Evolutionary conservation across 2,888 invertebrate species (phyloP).

Genomic region (Hemithea aestivaria): DNA sequence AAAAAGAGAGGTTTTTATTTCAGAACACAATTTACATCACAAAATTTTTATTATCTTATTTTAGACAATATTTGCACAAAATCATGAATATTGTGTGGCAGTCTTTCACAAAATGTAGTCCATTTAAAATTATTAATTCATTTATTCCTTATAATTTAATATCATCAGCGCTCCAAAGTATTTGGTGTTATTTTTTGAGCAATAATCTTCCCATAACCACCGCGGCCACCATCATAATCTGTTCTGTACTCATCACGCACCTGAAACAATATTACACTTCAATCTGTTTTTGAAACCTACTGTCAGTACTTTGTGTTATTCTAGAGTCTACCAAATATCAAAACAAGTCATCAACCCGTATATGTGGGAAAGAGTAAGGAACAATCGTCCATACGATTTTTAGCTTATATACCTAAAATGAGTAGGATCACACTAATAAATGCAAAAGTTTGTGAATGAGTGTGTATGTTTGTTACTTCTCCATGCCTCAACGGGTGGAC

Average conservation of each 20-base stretch:
- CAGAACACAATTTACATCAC: constrained; percentile 8
- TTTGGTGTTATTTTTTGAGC: constrained; percentile 88
- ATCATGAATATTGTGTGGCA: constrained; percentile 34
- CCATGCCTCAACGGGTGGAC: too few species aligned
- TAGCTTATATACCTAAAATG: too few species aligned
- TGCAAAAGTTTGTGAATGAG: too few species aligned
- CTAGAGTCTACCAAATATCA: too few species aligned
- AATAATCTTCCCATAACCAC: constrained; percentile 97
- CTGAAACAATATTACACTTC: constrained; percentile 62
- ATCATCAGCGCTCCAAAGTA: constrained; percentile 70
- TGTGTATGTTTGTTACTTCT: too few species aligned
- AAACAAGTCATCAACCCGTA: too few species aligned
- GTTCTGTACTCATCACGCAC: constrained; percentile 98
- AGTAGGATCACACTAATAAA: too few species aligned
- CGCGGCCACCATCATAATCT: constrained; percentile 97
- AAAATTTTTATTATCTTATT: constrained; percentile 23
- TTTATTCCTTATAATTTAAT: constrained; percentile 21
- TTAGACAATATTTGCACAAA: constrained; percentile 32
- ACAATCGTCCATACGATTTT: too few species aligned
- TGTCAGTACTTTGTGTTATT: too few species aligned
- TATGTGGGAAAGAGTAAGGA: too few species aligned
- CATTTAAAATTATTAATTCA: constrained; percentile 25
- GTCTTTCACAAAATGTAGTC: constrained; percentile 44
- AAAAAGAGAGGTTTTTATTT: constrained; percentile 12
- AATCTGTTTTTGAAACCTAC: too few species aligned